Conservation (phyloP, 1,140 invertebrate species). For the Heliconius nattereri region DNA sequence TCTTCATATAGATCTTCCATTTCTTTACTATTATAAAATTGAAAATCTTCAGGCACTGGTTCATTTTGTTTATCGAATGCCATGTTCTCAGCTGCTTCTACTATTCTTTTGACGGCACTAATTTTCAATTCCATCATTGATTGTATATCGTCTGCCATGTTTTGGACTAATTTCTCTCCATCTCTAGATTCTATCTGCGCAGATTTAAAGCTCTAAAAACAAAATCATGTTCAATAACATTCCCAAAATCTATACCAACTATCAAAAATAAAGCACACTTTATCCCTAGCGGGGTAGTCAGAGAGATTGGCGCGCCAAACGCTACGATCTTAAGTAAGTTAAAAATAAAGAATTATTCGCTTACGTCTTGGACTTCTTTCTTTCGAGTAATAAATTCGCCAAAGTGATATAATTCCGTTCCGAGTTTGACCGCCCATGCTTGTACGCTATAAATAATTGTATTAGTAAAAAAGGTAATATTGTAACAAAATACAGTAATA, state of each 20-base stretch:
- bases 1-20: conserved; percentile 81
- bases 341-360: conserved; percentile 29
- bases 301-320: no score
- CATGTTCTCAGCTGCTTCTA: conserved; percentile 90
- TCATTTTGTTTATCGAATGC: conserved; percentile 82
- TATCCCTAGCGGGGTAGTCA: no score
- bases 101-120: conserved; percentile 90
- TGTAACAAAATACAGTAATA: background rate
- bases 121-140: conserved; percentile 93
- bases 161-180: conserved; percentile 86
- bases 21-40: conserved; percentile 89
- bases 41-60: conserved; percentile 84
- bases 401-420: conserved; percentile 86
- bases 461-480: conserved; percentile 12
- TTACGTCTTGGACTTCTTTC: conserved; percentile 86
- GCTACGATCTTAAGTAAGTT: no score
- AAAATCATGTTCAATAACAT: conserved; percentile 20
- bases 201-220: conserved; percentile 86
- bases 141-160: conserved; percentile 89
- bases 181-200: conserved; percentile 86
- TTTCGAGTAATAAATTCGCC: conserved; percentile 87
- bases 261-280: background rate
- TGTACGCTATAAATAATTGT: conserved; percentile 81
- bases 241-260: background rate
- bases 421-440: conserved; percentile 87